These are phyloP conservation scores for Entomobrya multifasciata DNA, from an alignment of 2,888 invertebrate species.

Conservation along the genomic window DNA sequence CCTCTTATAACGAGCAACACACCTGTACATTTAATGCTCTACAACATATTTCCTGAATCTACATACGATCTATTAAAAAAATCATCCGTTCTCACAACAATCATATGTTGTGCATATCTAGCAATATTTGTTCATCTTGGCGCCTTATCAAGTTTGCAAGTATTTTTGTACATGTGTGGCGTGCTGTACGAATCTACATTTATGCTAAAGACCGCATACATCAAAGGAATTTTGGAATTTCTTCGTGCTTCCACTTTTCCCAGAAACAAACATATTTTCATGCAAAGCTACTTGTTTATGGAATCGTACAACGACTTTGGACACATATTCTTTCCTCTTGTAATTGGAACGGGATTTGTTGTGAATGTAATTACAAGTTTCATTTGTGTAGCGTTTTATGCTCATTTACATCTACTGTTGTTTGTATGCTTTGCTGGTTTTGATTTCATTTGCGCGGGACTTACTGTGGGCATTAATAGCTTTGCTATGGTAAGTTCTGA, in stretches of 20 bases:
- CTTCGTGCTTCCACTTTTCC: neutral
- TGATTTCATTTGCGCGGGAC: neutral
- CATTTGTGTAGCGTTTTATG: slow-evolving; percentile 10
- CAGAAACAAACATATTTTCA: neutral
- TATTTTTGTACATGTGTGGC: neutral
- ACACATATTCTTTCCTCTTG: slow-evolving; percentile 12
- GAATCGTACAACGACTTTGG: too few species aligned
- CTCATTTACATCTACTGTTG: neutral
- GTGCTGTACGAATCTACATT: neutral
- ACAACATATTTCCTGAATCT: too few species aligned
- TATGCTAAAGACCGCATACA: neutral
- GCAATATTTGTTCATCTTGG: neutral
- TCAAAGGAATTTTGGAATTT: neutral
- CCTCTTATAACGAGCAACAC: too few species aligned
- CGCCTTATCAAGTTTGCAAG: neutral
- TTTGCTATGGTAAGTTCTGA: slow-evolving; percentile 13
- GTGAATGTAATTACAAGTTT: slow-evolving; percentile 6
- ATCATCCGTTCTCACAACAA: neutral
- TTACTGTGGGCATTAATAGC: slow-evolving; percentile 1
- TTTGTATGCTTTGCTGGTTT: neutral
- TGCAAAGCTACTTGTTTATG: too few species aligned
- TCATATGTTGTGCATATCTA: neutral
- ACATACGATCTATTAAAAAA: neutral
- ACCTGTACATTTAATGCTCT: too few species aligned
- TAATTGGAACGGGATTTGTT: neutral